Evolutionary conservation across 2,888 invertebrate species (phyloP).

Genomic region (Lumbricus terrestris): DNA sequence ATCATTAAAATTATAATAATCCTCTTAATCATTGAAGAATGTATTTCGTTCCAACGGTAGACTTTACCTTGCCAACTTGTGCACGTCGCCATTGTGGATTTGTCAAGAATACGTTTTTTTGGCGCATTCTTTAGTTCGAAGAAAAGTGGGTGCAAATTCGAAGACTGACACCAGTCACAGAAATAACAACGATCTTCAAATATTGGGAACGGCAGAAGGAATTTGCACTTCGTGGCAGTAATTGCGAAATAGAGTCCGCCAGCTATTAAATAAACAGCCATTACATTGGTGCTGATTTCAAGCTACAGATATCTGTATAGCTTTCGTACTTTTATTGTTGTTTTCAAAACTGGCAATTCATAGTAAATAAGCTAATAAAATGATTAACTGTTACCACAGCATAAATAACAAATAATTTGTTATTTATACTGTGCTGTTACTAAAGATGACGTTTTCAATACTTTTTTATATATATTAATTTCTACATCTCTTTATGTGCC

Average conservation of each 20-base stretch:
- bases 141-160: too few species aligned
- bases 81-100: slow-evolving; percentile 38
- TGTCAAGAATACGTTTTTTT: background rate
- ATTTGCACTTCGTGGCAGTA: background rate
- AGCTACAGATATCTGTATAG: background rate
- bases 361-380: too few species aligned
- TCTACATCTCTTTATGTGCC: too few species aligned
- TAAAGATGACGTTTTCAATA: too few species aligned
- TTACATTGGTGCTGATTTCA: background rate
- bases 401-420: too few species aligned
- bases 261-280: background rate
- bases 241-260: background rate
- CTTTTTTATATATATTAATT: too few species aligned
- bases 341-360: background rate
- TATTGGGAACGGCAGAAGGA: background rate
- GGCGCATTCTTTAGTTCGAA: background rate
- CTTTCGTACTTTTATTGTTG: background rate
- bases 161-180: background rate
- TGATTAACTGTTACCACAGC: too few species aligned
- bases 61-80: slow-evolving; percentile 38
- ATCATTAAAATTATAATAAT: background rate
- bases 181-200: background rate
- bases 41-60: background rate
- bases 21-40: background rate
- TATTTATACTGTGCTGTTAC: too few species aligned